Evolutionary conservation across 1,140 invertebrate genomes (phyloP).

Genomic region (Drosophila elegans): DNA sequence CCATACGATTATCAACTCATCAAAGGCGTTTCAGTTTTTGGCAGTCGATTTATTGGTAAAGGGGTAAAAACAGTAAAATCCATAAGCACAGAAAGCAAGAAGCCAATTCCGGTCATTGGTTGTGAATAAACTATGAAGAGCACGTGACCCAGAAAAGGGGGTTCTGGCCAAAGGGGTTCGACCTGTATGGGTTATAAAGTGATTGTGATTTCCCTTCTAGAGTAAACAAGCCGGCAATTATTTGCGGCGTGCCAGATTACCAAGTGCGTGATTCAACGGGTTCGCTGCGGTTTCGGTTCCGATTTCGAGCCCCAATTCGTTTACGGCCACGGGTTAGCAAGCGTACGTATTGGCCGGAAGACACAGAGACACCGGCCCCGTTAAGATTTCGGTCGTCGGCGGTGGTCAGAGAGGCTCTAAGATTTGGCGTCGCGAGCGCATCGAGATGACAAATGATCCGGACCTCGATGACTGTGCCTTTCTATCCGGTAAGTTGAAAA

Average conservation of each 20-base stretch:
- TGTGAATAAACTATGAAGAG: slow-evolving; percentile 46
- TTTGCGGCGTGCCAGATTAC: slow-evolving; percentile 36
- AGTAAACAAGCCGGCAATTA: slow-evolving; percentile 44
- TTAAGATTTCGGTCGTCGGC: slow-evolving; percentile 85
- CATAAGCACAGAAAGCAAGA: neutral
- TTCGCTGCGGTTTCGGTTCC: slow-evolving; percentile 18
- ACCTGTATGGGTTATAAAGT: slow-evolving; percentile 47
- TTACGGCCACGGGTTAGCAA: slow-evolving; percentile 63
- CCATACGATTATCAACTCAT: slow-evolving; percentile 61
- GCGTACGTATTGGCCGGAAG: slow-evolving; percentile 85
- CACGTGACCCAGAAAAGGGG: slow-evolving; percentile 27
- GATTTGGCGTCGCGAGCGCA: slow-evolving; percentile 85
- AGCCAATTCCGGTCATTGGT: slow-evolving; percentile 6
- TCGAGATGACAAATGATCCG: slow-evolving; percentile 89
- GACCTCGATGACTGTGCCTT: slow-evolving; percentile 97
- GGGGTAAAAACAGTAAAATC: slow-evolving; percentile 18
- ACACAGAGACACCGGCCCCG: slow-evolving; percentile 83
- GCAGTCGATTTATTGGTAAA: slow-evolving; percentile 38
- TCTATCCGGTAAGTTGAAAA: slow-evolving; percentile 91
- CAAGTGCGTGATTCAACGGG: slow-evolving; percentile 21
- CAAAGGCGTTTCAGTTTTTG: slow-evolving; percentile 23
- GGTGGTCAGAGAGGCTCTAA: slow-evolving; percentile 84
- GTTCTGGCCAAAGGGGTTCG: slow-evolving; percentile 41
- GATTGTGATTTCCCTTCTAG: slow-evolving; percentile 45
- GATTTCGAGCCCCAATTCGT: slow-evolving; percentile 34